Conservation (phyloP, 2,888 invertebrate species). For the Melanostoma mellinum region DNA sequence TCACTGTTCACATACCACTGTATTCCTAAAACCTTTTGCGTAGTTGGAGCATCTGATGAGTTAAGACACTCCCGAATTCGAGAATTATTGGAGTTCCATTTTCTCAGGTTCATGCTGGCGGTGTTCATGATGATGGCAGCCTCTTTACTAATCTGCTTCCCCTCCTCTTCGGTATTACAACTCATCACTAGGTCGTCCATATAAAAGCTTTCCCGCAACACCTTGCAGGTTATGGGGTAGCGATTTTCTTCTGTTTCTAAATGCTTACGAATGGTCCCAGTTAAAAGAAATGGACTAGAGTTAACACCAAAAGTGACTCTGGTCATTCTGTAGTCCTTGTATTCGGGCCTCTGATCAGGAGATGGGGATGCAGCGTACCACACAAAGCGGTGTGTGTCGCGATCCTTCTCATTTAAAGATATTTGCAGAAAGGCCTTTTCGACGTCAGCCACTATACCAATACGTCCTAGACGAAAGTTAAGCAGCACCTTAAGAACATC, state of each 20-base stretch:
- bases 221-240: slow-evolving; percentile 19
- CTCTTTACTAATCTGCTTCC: neutral
- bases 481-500: slow-evolving; percentile 27
- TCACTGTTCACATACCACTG: slow-evolving; percentile 15
- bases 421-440: slow-evolving; percentile 24
- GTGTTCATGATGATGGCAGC: neutral
- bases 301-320: slow-evolving; percentile 11
- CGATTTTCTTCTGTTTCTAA: neutral
- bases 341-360: neutral
- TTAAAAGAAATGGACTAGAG: slow-evolving; percentile 14
- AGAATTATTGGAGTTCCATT: slow-evolving; percentile 36
- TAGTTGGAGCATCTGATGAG: slow-evolving; percentile 18
- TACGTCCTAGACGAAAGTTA: slow-evolving; percentile 15
- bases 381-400: slow-evolving; percentile 15
- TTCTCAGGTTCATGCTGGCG: slow-evolving; percentile 33
- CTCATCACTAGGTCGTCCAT: slow-evolving; percentile 21
- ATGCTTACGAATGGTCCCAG: slow-evolving; percentile 26
- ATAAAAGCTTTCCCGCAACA: slow-evolving; percentile 22
- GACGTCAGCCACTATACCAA: slow-evolving; percentile 10
- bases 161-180: neutral
- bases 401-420: neutral
- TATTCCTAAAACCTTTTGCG: slow-evolving; percentile 35
- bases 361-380: neutral
- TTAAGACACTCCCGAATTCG: neutral
- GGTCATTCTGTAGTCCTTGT: slow-evolving; percentile 12